Percentiles rank a stretch among this genome's conserved stretches.
Evolutionary conservation across 2,113 vertebrate genomes (phyloP).

Genomic region (Mustela nigripes): DNA sequence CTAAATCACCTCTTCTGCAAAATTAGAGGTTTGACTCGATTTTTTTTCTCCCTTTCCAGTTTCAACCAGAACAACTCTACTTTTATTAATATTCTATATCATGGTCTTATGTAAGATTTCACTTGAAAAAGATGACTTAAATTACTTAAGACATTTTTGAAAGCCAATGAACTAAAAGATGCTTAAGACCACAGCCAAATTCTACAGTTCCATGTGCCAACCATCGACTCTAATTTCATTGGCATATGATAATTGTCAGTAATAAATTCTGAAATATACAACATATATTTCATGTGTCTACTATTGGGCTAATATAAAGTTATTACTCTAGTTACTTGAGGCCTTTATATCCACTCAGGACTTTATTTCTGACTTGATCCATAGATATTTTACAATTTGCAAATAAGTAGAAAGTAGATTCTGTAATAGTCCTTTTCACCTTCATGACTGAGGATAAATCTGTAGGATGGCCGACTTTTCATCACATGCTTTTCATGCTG

Average conservation of each 20-base stretch:
- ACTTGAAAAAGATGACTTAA: constrained; percentile 39
- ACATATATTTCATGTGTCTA: background rate
- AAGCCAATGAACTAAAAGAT: background rate
- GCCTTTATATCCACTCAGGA: background rate
- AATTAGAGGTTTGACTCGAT: background rate
- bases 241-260: background rate
- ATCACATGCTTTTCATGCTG: background rate
- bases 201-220: background rate
- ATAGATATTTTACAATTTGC: background rate
- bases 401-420: constrained; percentile 11
- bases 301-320: background rate
- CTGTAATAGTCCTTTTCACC: background rate
- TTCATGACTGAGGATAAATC: background rate
- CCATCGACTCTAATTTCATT: background rate
- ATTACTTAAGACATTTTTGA: background rate
- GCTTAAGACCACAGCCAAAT: background rate
- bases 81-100: background rate
- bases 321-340: background rate
- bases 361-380: background rate
- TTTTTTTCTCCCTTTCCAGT: background rate
- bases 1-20: background rate
- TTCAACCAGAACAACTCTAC: background rate
- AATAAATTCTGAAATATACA: background rate
- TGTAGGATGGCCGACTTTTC: background rate
- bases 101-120: constrained; percentile 19